Evolutionary conservation across 2,113 vertebrate genomes (phyloP).

Genomic region (Trochalopteron elliotii): DNA sequence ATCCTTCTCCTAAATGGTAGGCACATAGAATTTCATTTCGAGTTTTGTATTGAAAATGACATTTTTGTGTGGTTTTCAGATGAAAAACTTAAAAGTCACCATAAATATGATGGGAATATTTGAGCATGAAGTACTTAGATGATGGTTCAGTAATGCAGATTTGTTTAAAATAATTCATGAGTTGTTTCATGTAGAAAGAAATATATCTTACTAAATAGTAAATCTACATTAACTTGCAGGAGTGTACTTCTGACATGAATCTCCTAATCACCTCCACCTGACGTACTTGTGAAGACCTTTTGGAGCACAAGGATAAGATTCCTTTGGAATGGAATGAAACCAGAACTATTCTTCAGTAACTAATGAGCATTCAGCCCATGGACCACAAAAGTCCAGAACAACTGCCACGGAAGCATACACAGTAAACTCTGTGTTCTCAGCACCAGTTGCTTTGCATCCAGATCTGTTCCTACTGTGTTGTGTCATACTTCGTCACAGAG

Average conservation of each 20-base stretch:
- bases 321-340: background rate
- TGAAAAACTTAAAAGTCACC: background rate
- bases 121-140: background rate
- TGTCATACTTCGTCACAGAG: background rate
- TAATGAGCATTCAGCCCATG: background rate
- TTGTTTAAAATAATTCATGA: background rate
- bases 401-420: fast-evolving
- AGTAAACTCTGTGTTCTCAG: background rate
- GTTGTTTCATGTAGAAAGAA: background rate
- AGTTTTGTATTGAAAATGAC: background rate
- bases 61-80: background rate
- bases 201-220: background rate
- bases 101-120: background rate
- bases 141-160: background rate
- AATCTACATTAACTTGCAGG: background rate
- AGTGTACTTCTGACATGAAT: background rate
- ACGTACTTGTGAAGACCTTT: background rate
- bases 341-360: background rate
- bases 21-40: background rate
- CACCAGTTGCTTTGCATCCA: background rate
- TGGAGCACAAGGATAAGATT: background rate
- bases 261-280: background rate
- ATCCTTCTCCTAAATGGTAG: background rate
- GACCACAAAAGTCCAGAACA: background rate
- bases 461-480: background rate